A percentile compares a stretch with the other conserved stretches of the same genome.
phyloP scores from a whole-genome alignment of 2,888 invertebrate species.

The Cerastoderma edule region DNA sequence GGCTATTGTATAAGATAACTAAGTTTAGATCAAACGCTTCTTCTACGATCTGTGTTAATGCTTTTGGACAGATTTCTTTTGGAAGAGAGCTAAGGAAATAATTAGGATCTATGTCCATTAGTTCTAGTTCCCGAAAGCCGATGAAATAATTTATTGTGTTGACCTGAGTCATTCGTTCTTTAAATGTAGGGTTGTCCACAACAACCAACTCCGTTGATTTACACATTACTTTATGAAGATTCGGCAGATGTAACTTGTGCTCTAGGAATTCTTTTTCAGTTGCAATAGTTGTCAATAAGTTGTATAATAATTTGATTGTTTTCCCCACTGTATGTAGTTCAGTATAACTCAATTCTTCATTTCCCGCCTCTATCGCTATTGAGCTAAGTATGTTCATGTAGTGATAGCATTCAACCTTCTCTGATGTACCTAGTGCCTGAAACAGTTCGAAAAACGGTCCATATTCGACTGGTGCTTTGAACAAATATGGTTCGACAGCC shows the following conservation, averaged over 20 bases:
- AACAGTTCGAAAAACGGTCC: constrained; percentile 45
- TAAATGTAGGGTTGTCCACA: constrained; percentile 27
- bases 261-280: not conserved
- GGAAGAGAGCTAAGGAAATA: constrained; percentile 23
- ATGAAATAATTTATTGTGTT: constrained; percentile 37
- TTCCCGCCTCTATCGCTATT: constrained; percentile 22
- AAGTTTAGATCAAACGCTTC: constrained; percentile 21
- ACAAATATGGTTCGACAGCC: constrained; percentile 53
- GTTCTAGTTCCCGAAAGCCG: constrained; percentile 34
- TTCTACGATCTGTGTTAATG: constrained; percentile 30
- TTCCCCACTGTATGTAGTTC: constrained; percentile 4
- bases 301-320: not conserved
- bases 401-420: constrained; percentile 22
- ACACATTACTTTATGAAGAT: constrained; percentile 6
- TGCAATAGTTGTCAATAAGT: not conserved
- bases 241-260: constrained; percentile 8
- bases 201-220: constrained; percentile 21
- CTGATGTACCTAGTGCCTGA: constrained; percentile 41
- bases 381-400: constrained; percentile 43
- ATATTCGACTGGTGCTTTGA: constrained; percentile 45
- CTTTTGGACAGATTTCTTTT: constrained; percentile 18
- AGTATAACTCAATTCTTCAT: constrained; percentile 27
- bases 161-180: constrained; percentile 28
- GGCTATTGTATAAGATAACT: not conserved
- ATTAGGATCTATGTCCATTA: constrained; percentile 9